These are phyloP conservation scores for Spisula solida DNA, from an alignment of 2,888 invertebrate species.

Conservation along the genomic window DNA sequence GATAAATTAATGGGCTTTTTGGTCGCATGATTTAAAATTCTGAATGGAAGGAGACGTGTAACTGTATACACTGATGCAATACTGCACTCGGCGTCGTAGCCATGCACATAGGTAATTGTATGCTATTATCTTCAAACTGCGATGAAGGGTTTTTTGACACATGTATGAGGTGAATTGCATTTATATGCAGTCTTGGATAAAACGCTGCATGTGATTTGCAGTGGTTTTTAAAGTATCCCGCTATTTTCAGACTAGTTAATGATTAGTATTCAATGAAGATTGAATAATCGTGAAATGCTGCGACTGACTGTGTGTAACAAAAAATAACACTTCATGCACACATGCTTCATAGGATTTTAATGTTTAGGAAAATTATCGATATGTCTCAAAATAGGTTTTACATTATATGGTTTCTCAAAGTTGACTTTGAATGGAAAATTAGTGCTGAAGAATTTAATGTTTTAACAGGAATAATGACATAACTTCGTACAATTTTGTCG, in stretches of 20 bases:
- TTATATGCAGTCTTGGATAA: conserved; percentile 27
- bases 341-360: conserved; percentile 29
- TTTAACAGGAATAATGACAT: neutral
- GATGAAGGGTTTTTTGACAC: conserved; percentile 27
- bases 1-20: conserved; percentile 41
- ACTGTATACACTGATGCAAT: conserved; percentile 43
- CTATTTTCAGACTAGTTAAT: conserved; percentile 3
- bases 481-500: neutral
- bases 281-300: conserved; percentile 8
- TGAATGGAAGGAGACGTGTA: conserved; percentile 52
- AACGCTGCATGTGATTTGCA: neutral
- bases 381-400: conserved; percentile 9
- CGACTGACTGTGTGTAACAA: neutral
- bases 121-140: conserved; percentile 24
- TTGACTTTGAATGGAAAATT: neutral
- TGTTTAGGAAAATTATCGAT: conserved; percentile 27
- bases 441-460: neutral
- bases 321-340: conserved; percentile 15
- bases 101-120: conserved; percentile 54
- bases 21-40: conserved; percentile 48
- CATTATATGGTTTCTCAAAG: conserved; percentile 6
- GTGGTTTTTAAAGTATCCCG: conserved; percentile 19
- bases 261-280: conserved; percentile 11
- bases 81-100: conserved; percentile 48
- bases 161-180: conserved; percentile 42